Base-by-base conservation (phyloP, 2,888 invertebrate species). In the Glaucopsyche alexis region DNA sequence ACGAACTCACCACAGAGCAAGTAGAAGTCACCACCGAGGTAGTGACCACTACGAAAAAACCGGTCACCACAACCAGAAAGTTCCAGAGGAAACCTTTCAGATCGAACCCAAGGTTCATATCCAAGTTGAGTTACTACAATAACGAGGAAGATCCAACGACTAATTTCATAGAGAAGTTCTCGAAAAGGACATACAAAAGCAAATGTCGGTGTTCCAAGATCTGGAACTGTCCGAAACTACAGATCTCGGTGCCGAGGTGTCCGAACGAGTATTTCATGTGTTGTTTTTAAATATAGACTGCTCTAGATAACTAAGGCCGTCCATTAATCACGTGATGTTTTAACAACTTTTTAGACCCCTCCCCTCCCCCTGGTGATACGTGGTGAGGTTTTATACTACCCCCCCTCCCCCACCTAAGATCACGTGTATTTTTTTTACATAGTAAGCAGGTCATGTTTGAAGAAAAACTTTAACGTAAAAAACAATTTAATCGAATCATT, bases 201-300 rank as follows among this genome's bases (percentile, higher is more conserved):
- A 81, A 82, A n/a, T 93, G 93, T 74, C 80, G 91, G 0, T 93
- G 93, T 74, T 91, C 88, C 73, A 91, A 86, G 76, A 93, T 93
- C 38, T 90, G 88, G 85, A 93, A 93, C 76, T 93, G 93, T 78
- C 89, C 89, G 0, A 93, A 91, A 73, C 75, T 93, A 16, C 93
- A 93, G 78, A 90, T 93, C 7, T 85, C 87, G 1, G 90, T 93
- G 19, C 89, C 90, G 2, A 79, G 93, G 55, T 93, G 93, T 79
- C 93, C 93, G 0, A 81, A 89, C 11, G 93, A 93, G 66, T 89
- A 89, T 74, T 93, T 93, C 75, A 75, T 93, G 82, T 93, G 93
- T 76, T 93, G 93, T 81, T 89, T 89, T 77, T 90, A 82, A 29
- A 29, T 29, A 29, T 0, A 81, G n/a, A 47, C 19, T 55, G 19